Percentiles rank a stretch among this genome's conserved stretches.
These are phyloP conservation scores for Drosophila bifasciata DNA, from an alignment of 1,140 invertebrate genomes.

Conservation along the genomic window DNA sequence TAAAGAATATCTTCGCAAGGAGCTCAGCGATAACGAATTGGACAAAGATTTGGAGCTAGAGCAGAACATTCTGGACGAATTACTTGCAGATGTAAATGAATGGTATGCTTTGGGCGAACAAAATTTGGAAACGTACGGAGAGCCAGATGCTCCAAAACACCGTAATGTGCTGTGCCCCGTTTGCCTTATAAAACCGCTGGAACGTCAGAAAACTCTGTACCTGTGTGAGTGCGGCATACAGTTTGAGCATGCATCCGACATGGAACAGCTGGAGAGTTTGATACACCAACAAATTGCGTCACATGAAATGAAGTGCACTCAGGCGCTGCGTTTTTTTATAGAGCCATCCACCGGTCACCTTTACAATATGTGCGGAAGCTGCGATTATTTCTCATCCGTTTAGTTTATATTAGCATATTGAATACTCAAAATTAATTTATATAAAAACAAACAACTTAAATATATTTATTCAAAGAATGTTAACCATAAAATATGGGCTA, in stretches of 20 bases:
- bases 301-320: constrained; percentile 58
- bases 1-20: constrained; percentile 57
- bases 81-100: constrained; percentile 67
- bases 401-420: constrained; percentile 6
- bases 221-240: constrained; percentile 55
- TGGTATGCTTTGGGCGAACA: constrained; percentile 74
- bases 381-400: constrained; percentile 73
- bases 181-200: constrained; percentile 51
- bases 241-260: constrained; percentile 52
- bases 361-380: constrained; percentile 72
- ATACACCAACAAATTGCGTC: constrained; percentile 41
- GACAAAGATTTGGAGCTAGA: constrained; percentile 70
- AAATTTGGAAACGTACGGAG: constrained; percentile 54
- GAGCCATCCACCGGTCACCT: constrained; percentile 50
- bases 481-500: too few relatives aligned
- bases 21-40: constrained; percentile 64
- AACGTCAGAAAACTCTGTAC: constrained; percentile 9
- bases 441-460: too few relatives aligned
- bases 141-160: constrained; percentile 29
- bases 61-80: constrained; percentile 61
- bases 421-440: constrained; percentile 8
- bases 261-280: constrained; percentile 28
- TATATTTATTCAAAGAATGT: too few relatives aligned
- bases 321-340: constrained; percentile 65
- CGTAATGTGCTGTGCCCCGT: constrained; percentile 61